These are phyloP conservation scores for Hirudo medicinalis DNA, from an alignment of 1,140 invertebrate species.

Conservation along the genomic window DNA sequence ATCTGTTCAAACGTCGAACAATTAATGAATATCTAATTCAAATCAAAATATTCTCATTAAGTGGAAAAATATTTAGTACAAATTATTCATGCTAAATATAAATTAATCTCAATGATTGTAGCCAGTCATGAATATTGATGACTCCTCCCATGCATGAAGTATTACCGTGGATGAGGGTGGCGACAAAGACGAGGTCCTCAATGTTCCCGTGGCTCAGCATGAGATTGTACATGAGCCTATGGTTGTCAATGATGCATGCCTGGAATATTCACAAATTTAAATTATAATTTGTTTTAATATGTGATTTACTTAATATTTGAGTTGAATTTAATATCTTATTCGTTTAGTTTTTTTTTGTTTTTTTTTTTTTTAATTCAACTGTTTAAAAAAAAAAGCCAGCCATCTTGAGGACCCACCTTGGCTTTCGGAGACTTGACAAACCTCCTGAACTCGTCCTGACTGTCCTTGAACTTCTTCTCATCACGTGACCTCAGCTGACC, in stretches of 20 bases:
- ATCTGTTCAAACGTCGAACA: constrained; percentile 44
- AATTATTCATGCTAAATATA: no score
- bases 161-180: constrained; percentile 59
- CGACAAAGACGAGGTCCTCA: constrained; percentile 69
- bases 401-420: constrained; percentile 27
- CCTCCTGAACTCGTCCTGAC: constrained; percentile 62
- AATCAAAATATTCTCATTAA: background rate
- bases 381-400: no score
- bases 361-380: no score
- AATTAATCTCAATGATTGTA: no score
- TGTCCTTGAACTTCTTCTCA: constrained; percentile 49
- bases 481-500: constrained; percentile 51
- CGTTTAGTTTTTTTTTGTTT: background rate
- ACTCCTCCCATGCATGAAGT: no score
- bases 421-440: constrained; percentile 32
- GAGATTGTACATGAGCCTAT: constrained; percentile 67
- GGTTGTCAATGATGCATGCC: constrained; percentile 56
- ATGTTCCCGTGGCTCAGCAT: constrained; percentile 85
- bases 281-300: background rate
- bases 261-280: constrained; percentile 23
- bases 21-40: background rate
- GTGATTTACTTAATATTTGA: background rate
- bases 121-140: no score
- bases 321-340: background rate
- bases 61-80: no score